Conservation (phyloP, 2,113 vertebrate species). For the Epinephelus cyanopodus region DNA sequence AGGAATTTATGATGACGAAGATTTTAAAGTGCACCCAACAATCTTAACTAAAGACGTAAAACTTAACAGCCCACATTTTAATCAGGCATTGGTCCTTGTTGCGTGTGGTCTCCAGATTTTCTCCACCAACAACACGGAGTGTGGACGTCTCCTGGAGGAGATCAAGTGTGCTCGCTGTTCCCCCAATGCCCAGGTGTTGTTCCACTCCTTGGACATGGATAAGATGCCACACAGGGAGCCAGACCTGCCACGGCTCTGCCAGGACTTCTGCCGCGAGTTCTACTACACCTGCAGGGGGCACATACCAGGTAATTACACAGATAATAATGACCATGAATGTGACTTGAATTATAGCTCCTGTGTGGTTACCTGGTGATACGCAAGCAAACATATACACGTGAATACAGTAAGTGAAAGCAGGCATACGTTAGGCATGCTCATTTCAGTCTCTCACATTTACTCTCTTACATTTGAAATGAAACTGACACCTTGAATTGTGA, state of each 20-base stretch:
- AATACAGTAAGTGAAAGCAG: background rate
- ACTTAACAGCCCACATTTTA: constrained; percentile 54
- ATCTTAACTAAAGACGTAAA: constrained; percentile 30
- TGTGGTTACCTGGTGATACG: constrained; percentile 47
- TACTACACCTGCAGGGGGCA: constrained; percentile 98
- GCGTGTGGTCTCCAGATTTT: constrained; percentile 90
- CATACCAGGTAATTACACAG: constrained; percentile 92
- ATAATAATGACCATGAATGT: constrained; percentile 41
- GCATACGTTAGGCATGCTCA: background rate
- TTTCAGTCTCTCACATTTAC: background rate
- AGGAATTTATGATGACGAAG: constrained; percentile 18
- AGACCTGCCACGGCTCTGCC: constrained; percentile 93
- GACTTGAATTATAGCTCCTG: constrained; percentile 36
- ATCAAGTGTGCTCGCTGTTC: constrained; percentile 98
- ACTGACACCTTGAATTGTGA: constrained; percentile 46
- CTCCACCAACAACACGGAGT: constrained; percentile 98
- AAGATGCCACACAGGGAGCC: constrained; percentile 90
- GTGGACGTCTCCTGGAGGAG: constrained; percentile 95
- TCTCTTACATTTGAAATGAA: constrained; percentile 35
- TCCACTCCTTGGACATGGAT: constrained; percentile 89
- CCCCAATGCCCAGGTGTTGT: constrained; percentile 95
- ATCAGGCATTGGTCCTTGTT: constrained; percentile 45
- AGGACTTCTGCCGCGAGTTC: constrained; percentile 98
- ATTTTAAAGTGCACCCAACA: constrained; percentile 22
- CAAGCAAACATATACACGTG: constrained; percentile 45